Base-by-base conservation (phyloP, 2,113 vertebrate genomes). In the Regulus satrapa region DNA sequence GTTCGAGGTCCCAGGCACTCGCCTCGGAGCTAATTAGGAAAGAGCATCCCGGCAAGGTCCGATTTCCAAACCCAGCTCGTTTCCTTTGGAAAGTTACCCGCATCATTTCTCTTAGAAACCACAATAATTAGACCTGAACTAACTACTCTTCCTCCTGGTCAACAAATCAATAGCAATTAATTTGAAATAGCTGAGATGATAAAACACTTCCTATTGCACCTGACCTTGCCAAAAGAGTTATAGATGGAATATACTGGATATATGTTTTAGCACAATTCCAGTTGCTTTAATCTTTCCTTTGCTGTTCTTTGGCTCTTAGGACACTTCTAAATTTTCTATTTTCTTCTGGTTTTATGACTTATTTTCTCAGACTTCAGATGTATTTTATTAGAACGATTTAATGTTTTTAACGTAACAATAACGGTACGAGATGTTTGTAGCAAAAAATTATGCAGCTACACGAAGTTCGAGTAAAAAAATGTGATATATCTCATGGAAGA, bases 131-230 rank as follows among this genome's bases (percentile, higher is more conserved):
- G 90, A 88, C 85, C 72, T 82, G 74, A 71, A 76, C 54, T 36
- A 82, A 86, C 91, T 88, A 72, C 86, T 94, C 85, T 85, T 94
- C 49, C 61, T 96, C 51, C 93, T 87, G 62, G 91, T 97, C 71
- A 81, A 69, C 52, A 91, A 97, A 95, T 85, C 82, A 90, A 94
- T 92, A 89, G 83, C 64, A 94, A 95, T 96, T 96, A 77, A 97
- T 97, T 95, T 85, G 58, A 89, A 79, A 89, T 81, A 78, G 92
- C 86, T 75, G 84, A 72, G 83, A 38, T 67, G 74, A 95, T 89
- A 90, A 94, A 90, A 85, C 63, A 68, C 61, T 79, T 92, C 79
- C 74, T 64, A 34, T 91, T 76, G 40, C 68, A 92, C 78, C 94
- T 89, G 92, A 85, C 75, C 77, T 84, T 66, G 74, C 45, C 26